Conservation (phyloP, 2,113 vertebrate genomes). For the Cinclus mexicanus region DNA sequence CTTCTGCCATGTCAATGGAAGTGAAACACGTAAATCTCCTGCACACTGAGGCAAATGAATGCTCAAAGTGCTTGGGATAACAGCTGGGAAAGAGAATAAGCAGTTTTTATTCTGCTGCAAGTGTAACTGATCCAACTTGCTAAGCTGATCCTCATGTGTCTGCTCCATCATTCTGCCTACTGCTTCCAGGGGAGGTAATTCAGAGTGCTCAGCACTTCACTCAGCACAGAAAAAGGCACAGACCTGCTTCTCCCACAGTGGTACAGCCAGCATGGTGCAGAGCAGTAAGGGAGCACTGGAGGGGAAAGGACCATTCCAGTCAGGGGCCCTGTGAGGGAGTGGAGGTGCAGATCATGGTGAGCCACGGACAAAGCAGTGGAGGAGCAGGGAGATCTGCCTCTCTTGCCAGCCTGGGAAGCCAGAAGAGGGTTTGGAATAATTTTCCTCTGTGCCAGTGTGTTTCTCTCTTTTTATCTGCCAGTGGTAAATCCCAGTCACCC, state of each 20-base stretch:
- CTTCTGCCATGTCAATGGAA: background rate
- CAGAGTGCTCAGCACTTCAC: background rate
- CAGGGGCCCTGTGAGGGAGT: background rate
- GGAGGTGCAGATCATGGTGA: background rate
- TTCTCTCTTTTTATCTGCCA: background rate
- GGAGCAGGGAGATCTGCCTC: background rate
- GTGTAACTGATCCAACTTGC: background rate
- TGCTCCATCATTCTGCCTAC: background rate
- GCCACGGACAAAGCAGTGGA: background rate
- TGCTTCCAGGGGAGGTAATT: background rate
- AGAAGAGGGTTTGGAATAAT: background rate
- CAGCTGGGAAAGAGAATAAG: constrained; percentile 43
- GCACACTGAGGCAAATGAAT: background rate
- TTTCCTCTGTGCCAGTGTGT: rapidly evolving
- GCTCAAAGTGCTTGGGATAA: constrained; percentile 19
- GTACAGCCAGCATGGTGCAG: background rate
- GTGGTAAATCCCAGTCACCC: background rate
- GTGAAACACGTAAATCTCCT: constrained; percentile 42
- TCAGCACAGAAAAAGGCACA: background rate
- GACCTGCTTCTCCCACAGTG: background rate
- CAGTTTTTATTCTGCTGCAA: background rate
- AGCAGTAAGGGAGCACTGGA: background rate
- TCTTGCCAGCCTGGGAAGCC: background rate
- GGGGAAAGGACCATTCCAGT: background rate
- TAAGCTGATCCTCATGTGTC: constrained; percentile 29